Evolutionary conservation across 2,888 invertebrate species (phyloP).

Genomic region (Hymenopus coronatus): DNA sequence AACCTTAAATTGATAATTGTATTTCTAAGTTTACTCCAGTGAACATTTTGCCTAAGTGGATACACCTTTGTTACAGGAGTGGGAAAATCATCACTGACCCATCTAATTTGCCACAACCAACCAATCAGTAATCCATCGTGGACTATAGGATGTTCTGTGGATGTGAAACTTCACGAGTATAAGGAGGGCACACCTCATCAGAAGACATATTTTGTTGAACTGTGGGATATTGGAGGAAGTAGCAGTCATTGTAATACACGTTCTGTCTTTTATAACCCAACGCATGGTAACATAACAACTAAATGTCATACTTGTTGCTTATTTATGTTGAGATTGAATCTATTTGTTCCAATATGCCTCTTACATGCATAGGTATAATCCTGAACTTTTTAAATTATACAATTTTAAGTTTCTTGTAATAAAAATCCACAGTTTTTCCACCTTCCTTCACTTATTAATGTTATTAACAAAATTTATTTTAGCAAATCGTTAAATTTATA

Average conservation of each 20-base stretch:
- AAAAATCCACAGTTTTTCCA: too few relatives aligned
- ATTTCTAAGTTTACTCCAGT: neutral
- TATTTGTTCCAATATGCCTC: too few relatives aligned
- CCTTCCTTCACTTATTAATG: too few relatives aligned
- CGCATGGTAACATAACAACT: slow-evolving; percentile 65
- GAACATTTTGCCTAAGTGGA: too few relatives aligned
- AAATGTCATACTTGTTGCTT: too few relatives aligned
- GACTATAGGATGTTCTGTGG: slow-evolving; percentile 95
- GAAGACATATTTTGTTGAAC: slow-evolving; percentile 86
- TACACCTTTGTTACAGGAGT: slow-evolving; percentile 64
- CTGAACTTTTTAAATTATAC: too few relatives aligned
- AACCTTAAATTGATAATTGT: too few relatives aligned
- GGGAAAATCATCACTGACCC: slow-evolving; percentile 93
- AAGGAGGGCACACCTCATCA: slow-evolving; percentile 92
- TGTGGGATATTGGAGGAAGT: slow-evolving; percentile 97
- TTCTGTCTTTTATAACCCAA: slow-evolving; percentile 89
- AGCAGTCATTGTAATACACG: slow-evolving; percentile 90
- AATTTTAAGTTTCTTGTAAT: too few relatives aligned
- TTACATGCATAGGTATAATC: too few relatives aligned
- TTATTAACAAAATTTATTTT: too few relatives aligned
- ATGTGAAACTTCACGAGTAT: slow-evolving; percentile 92
- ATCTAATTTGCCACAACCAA: slow-evolving; percentile 85
- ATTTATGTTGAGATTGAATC: too few relatives aligned
- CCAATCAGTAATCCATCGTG: slow-evolving; percentile 83
- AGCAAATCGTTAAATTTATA: too few relatives aligned